Conservation (phyloP, 2,797 vertebrate genomes). For the Crax fasciolata region DNA sequence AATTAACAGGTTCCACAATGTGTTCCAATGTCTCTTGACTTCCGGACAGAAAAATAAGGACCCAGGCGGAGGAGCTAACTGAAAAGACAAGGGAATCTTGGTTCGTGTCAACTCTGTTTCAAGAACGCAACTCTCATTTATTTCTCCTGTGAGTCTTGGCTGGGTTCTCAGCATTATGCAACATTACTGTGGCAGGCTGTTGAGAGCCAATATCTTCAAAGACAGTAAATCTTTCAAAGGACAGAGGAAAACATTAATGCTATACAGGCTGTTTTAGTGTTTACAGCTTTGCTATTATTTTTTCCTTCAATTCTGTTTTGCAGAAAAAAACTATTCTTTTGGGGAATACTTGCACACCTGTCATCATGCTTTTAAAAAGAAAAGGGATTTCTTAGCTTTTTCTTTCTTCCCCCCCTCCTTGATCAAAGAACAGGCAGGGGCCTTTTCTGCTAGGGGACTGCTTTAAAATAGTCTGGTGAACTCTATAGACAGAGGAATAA, state of each 20-base stretch:
- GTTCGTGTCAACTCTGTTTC: background rate
- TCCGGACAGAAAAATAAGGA: background rate
- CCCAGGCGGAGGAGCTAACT: background rate
- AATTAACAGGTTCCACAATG: accelerated
- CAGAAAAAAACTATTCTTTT: background rate
- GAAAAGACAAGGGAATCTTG: background rate
- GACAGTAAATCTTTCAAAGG: conserved; percentile 13
- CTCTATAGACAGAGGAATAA: background rate
- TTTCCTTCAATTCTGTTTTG: background rate
- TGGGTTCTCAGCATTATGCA: background rate
- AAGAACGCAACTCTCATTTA: background rate
- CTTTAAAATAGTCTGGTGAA: background rate
- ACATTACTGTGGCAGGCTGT: background rate
- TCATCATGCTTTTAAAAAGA: background rate
- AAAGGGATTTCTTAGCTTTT: background rate
- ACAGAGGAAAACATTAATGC: background rate
- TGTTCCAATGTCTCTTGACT: background rate
- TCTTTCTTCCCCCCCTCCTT: background rate
- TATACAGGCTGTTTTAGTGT: background rate
- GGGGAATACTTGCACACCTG: background rate
- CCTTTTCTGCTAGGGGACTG: background rate
- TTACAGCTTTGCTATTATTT: background rate
- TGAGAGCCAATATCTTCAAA: conserved; percentile 8
- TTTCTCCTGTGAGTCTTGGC: background rate
- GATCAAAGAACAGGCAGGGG: background rate